Conservation (phyloP, 2,888 invertebrate species). For the Cheilosia grossa region DNA sequence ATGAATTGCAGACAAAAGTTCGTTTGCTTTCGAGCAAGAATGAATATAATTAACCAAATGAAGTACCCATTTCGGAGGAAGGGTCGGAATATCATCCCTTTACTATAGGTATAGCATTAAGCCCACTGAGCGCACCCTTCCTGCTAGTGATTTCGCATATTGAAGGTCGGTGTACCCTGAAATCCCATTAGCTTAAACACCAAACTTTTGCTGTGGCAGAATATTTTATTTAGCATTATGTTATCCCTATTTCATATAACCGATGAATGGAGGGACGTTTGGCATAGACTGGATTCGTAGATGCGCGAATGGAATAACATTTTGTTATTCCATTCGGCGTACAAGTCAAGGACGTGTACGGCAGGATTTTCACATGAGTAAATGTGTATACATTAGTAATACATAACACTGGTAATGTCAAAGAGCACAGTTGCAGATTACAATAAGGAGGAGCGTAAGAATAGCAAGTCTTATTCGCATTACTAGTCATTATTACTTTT, state of each 20-base stretch:
- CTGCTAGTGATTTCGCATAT: not conserved
- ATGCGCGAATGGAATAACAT: not conserved
- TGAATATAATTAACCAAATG: slow-evolving; percentile 7
- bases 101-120: too few species aligned
- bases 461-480: too few species aligned
- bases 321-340: too few species aligned
- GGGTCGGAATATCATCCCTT: not conserved
- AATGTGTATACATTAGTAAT: not conserved
- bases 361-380: not conserved
- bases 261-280: not conserved
- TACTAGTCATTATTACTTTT: too few species aligned
- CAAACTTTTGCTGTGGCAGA: slow-evolving; percentile 2
- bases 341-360: not conserved
- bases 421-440: not conserved
- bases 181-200: slow-evolving; percentile 30
- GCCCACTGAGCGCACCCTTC: not conserved
- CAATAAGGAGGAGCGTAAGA: too few species aligned
- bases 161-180: slow-evolving; percentile 21
- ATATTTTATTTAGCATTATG: slow-evolving; percentile 23
- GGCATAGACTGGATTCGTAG: not conserved
- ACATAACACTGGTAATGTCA: not conserved
- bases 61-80: not conserved
- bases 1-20: slow-evolving; percentile 8
- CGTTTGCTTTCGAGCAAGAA: not conserved
- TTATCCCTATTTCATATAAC: not conserved